These are phyloP conservation scores for Stenchaetothrips biformis DNA, from an alignment of 2,888 invertebrate species.

Conservation along the genomic window DNA sequence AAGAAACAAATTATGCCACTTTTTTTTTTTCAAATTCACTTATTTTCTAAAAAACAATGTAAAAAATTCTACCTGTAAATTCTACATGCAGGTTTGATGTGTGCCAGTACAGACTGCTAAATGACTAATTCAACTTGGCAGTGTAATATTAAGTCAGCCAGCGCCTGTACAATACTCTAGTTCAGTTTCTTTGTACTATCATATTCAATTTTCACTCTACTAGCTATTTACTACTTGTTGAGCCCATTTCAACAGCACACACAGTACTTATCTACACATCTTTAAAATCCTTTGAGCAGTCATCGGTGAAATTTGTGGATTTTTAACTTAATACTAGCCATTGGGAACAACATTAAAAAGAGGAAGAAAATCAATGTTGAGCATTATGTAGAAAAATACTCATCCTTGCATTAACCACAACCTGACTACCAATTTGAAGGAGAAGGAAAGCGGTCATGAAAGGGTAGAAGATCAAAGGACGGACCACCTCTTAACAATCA, in stretches of 20 bases:
- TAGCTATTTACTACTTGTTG: slow-evolving; percentile 17
- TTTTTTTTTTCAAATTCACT: slow-evolving; percentile 1
- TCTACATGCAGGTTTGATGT: slow-evolving; percentile 15
- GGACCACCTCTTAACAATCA: slow-evolving; percentile 23
- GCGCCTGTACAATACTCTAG: slow-evolving; percentile 21
- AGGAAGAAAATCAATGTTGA: slow-evolving; percentile 23
- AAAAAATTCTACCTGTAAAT: slow-evolving; percentile 14
- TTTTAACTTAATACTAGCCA: slow-evolving; percentile 15
- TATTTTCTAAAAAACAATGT: slow-evolving; percentile 24
- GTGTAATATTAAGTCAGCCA: slow-evolving; percentile 19
- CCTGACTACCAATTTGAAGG: slow-evolving; percentile 23
- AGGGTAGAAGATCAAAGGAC: slow-evolving; percentile 12
- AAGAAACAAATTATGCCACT: slow-evolving; percentile 12
- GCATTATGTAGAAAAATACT: slow-evolving; percentile 25
- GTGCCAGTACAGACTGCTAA: slow-evolving; percentile 18
- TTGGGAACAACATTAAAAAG: slow-evolving; percentile 23
- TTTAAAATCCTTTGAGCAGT: slow-evolving; percentile 21
- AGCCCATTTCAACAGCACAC: slow-evolving; percentile 17
- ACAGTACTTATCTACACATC: not conserved
- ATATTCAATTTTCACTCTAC: slow-evolving; percentile 19
- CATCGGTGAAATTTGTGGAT: slow-evolving; percentile 15
- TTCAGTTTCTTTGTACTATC: slow-evolving; percentile 21
- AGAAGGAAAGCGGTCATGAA: slow-evolving; percentile 24
- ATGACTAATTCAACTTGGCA: slow-evolving; percentile 25
- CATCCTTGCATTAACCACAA: slow-evolving; percentile 21